Percentiles rank a stretch among this genome's conserved stretches.
Evolutionary conservation across 2,888 invertebrate genomes (phyloP).

Genomic region (Pocota personata): DNA sequence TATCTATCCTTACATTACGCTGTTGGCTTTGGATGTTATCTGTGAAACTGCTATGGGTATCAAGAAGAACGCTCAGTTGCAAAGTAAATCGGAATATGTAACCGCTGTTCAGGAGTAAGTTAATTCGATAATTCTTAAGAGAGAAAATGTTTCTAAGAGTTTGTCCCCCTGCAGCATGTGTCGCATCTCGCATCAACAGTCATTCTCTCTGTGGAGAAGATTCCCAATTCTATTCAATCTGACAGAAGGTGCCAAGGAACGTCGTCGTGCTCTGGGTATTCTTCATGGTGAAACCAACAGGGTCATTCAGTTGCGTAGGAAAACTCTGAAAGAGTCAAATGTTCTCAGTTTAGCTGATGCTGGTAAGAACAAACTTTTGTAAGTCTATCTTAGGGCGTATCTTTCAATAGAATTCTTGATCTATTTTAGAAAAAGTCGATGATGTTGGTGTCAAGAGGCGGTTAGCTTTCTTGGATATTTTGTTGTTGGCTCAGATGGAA

Average conservation of each 20-base stretch:
- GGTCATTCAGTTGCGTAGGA: slow-evolving; percentile 78
- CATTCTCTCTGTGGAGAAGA: slow-evolving; percentile 80
- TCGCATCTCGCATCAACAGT: slow-evolving; percentile 78
- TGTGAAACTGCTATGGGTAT: slow-evolving; percentile 92
- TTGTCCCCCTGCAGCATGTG: slow-evolving; percentile 77
- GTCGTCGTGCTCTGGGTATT: slow-evolving; percentile 76
- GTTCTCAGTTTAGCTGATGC: slow-evolving; percentile 73
- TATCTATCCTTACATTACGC: slow-evolving; percentile 85
- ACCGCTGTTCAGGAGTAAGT: slow-evolving; percentile 88
- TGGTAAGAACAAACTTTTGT: slow-evolving; percentile 35
- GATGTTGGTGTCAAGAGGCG: slow-evolving; percentile 80
- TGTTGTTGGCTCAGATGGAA: slow-evolving; percentile 83
- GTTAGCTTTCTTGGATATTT: slow-evolving; percentile 83
- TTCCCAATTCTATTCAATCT: slow-evolving; percentile 76
- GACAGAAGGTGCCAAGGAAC: slow-evolving; percentile 75
- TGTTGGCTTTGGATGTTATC: slow-evolving; percentile 80
- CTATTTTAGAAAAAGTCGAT: slow-evolving; percentile 66
- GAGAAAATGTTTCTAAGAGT: not conserved
- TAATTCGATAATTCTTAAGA: not conserved
- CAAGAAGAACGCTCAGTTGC: slow-evolving; percentile 87
- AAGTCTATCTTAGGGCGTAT: not conserved
- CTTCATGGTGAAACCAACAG: slow-evolving; percentile 80
- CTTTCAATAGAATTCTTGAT: not conserved
- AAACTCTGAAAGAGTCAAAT: slow-evolving; percentile 76
- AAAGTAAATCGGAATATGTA: slow-evolving; percentile 88